Evolutionary conservation across 2,888 invertebrate genomes (phyloP).

Genomic region (Hedya salicella): DNA sequence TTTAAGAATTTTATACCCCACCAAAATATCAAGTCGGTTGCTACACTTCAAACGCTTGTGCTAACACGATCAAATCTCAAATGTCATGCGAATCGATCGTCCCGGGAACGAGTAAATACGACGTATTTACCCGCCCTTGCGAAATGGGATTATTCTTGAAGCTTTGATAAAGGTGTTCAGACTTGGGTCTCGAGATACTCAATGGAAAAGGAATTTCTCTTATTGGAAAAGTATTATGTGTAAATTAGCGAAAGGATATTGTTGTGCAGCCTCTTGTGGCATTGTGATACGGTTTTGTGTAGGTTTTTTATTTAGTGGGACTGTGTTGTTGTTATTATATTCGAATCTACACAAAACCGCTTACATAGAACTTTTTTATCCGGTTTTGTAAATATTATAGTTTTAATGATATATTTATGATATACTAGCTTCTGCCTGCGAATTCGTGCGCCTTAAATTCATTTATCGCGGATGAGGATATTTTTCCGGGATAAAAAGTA

Average conservation of each 20-base stretch:
- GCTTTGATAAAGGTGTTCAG: constrained; percentile 43
- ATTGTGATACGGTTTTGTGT: constrained; percentile 18
- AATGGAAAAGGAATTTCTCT: constrained; percentile 39
- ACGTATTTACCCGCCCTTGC: constrained; percentile 41
- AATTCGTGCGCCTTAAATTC: too few relatives aligned
- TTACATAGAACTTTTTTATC: too few relatives aligned
- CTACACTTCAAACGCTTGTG: constrained; percentile 31
- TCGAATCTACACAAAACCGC: background rate
- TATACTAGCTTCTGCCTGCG: too few relatives aligned
- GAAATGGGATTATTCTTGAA: constrained; percentile 43
- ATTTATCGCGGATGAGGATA: too few relatives aligned
- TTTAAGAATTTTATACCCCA: too few relatives aligned
- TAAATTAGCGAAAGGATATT: constrained; percentile 42
- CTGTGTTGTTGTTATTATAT: background rate
- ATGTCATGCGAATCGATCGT: constrained; percentile 42
- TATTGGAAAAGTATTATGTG: constrained; percentile 43
- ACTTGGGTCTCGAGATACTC: constrained; percentile 33
- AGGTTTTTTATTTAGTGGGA: background rate
- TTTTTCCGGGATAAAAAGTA: too few relatives aligned
- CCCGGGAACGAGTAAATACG: constrained; percentile 36
- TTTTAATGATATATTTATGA: too few relatives aligned
- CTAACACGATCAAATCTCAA: constrained; percentile 41
- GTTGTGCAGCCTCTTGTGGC: constrained; percentile 19
- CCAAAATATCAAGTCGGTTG: constrained; percentile 12
- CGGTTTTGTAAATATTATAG: too few relatives aligned